phyloP scores from a whole-genome alignment of 2,888 invertebrate species.

The Galerucella nymphaeae region DNA sequence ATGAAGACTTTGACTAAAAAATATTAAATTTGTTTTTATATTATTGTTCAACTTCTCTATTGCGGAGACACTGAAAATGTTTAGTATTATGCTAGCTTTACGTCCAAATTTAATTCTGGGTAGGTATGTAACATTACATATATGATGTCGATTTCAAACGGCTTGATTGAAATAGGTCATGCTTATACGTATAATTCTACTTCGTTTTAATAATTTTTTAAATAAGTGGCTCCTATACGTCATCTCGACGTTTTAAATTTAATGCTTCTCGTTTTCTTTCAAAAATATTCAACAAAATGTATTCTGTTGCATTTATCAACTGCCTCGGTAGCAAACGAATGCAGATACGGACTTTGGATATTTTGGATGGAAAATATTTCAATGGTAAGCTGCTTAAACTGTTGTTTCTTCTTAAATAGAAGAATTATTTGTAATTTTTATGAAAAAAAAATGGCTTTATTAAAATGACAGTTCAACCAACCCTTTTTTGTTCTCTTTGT shows the following conservation, averaged over 20 bases:
- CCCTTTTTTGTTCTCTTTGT: too few relatives aligned
- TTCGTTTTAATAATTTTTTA: not conserved
- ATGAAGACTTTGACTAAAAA: not conserved
- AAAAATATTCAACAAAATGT: not conserved
- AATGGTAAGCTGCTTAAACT: too few relatives aligned
- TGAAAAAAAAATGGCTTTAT: not conserved
- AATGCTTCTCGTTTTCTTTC: not conserved
- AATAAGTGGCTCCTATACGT: too few relatives aligned
- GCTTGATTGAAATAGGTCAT: not conserved
- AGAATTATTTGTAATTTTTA: too few relatives aligned
- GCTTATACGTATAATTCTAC: not conserved
- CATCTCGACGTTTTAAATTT: too few relatives aligned
- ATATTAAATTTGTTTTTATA: not conserved
- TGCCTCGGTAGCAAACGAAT: not conserved
- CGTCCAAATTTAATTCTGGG: not conserved
- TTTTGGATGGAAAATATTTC: too few relatives aligned
- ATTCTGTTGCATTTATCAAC: not conserved
- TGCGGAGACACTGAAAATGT: not conserved
- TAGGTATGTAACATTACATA: too few relatives aligned
- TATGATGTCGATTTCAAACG: not conserved
- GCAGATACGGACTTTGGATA: constrained; percentile 8
- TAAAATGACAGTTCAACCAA: not conserved
- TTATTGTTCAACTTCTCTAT: too few relatives aligned
- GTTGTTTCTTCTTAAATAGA: too few relatives aligned
- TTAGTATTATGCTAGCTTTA: not conserved